These are phyloP conservation scores for Euschistus heros DNA, from an alignment of 1,140 invertebrate species.

Conservation along the genomic window DNA sequence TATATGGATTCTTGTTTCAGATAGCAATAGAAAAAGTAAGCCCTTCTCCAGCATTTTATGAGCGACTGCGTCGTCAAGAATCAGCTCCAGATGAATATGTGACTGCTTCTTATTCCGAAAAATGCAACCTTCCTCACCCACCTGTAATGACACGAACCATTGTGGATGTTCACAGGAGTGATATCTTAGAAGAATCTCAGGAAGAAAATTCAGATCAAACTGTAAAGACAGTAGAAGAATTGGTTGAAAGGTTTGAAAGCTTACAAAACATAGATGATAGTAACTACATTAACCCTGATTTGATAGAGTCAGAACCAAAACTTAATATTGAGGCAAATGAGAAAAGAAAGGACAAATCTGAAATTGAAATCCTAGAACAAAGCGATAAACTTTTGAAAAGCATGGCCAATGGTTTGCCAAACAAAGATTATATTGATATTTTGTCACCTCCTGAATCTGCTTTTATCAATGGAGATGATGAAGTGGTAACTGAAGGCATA, in stretches of 20 bases:
- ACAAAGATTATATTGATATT: constrained; percentile 17
- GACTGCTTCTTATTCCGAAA: constrained; percentile 2
- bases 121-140: constrained; percentile 12
- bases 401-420: constrained; percentile 13
- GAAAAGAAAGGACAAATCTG: neutral
- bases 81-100: constrained; percentile 3
- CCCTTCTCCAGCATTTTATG: constrained; percentile 9
- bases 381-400: constrained; percentile 20
- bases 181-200: constrained; percentile 3
- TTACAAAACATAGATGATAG: neutral
- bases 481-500: neutral
- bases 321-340: neutral
- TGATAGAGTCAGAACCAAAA: neutral
- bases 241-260: neutral
- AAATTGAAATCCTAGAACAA: constrained; percentile 19
- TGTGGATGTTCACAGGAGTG: constrained; percentile 22
- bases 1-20: neutral
- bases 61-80: neutral
- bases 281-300: neutral
- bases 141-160: neutral
- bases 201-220: constrained; percentile 2
- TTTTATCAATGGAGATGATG: constrained; percentile 13
- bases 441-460: constrained; percentile 20
- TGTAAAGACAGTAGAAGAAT: constrained; percentile 7
- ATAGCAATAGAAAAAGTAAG: neutral